A percentile compares a stretch with the other conserved stretches of the same genome.
Conservation (phyloP, 2,888 invertebrate genomes). For the Blastobasis lacticolella region DNA sequence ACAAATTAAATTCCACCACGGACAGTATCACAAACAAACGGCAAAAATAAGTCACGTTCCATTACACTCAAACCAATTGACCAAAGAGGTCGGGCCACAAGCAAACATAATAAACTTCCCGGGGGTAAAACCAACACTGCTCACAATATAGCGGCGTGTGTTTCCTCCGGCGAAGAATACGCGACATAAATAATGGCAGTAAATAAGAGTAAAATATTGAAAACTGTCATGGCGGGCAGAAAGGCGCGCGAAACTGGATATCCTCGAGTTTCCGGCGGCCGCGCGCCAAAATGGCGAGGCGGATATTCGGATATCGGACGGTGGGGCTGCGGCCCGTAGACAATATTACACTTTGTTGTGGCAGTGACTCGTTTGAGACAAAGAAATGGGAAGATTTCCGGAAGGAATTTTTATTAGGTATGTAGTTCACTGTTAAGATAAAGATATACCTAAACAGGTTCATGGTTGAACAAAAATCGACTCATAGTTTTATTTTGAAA, state of each 20-base stretch:
- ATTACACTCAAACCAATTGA: slow-evolving; percentile 13
- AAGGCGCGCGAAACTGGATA: slow-evolving; percentile 68
- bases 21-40: not conserved
- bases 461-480: no score
- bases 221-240: slow-evolving; percentile 68
- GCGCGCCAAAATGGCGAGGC: slow-evolving; percentile 65
- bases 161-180: slow-evolving; percentile 53
- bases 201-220: slow-evolving; percentile 74
- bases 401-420: no score
- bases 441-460: no score
- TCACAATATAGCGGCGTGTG: slow-evolving; percentile 42
- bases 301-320: slow-evolving; percentile 64
- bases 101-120: slow-evolving; percentile 25
- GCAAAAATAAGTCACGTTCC: slow-evolving; percentile 8
- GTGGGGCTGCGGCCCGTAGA: slow-evolving; percentile 19
- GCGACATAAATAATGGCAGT: slow-evolving; percentile 68
- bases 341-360: no score
- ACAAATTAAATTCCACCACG: not conserved
- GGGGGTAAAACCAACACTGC: slow-evolving; percentile 31
- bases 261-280: slow-evolving; percentile 67
- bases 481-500: no score
- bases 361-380: no score
- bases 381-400: no score
- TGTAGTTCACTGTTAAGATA: no score
- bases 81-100: slow-evolving; percentile 10